Percentiles rank a stretch among this genome's conserved stretches.
These are phyloP conservation scores for Microctenopoma stevenorrisi DNA, from an alignment of 2,797 vertebrate genomes.

Conservation along the genomic window DNA sequence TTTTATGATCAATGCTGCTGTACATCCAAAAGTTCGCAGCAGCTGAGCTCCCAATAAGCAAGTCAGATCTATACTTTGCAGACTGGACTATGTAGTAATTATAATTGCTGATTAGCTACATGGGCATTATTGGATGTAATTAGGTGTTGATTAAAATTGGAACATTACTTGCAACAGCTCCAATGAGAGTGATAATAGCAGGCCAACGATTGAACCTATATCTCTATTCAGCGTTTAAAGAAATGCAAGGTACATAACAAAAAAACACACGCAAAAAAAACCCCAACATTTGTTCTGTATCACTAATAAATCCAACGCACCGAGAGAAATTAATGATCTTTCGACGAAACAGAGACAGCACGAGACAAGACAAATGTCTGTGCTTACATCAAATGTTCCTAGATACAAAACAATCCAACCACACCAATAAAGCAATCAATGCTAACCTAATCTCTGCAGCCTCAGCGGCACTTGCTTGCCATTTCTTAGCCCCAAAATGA, in stretches of 20 bases:
- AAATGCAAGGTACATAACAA: constrained; percentile 11
- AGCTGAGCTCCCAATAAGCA: constrained; percentile 45
- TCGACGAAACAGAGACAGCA: constrained; percentile 66
- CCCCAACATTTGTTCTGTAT: constrained; percentile 27
- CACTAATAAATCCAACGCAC: constrained; percentile 70
- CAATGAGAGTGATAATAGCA: constrained; percentile 57
- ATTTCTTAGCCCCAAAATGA: constrained; percentile 78
- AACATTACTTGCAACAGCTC: constrained; percentile 60
- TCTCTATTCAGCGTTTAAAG: constrained; percentile 44
- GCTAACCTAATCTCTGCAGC: constrained; percentile 79
- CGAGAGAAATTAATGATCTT: constrained; percentile 75
- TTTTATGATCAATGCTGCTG: constrained; percentile 77
- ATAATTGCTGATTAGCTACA: constrained; percentile 74
- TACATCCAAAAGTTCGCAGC: constrained; percentile 50
- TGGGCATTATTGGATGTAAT: constrained; percentile 78
- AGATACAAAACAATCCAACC: constrained; percentile 78
- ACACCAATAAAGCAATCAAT: constrained; percentile 83
- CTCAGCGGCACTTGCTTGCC: constrained; percentile 73
- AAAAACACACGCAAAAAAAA: not conserved
- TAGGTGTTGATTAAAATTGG: constrained; percentile 76
- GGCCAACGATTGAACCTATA: constrained; percentile 31
- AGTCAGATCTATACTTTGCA: constrained; percentile 68
- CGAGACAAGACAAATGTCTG: constrained; percentile 80
- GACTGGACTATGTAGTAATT: constrained; percentile 67
- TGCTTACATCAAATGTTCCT: constrained; percentile 76